Conservation (phyloP, 2,888 invertebrate genomes). For the Patella ulyssiponensis region DNA sequence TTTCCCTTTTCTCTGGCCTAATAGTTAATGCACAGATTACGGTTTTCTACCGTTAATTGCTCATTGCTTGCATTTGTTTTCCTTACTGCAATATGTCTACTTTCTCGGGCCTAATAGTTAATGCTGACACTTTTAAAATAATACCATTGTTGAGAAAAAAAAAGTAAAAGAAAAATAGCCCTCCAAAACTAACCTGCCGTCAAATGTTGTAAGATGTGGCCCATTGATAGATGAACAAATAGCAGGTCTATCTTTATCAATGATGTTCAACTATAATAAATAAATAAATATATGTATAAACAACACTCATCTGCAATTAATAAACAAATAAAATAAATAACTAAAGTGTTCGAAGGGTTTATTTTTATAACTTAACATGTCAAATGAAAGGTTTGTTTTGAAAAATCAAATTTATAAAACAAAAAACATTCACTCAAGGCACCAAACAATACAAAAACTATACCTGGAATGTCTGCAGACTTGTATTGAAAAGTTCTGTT, state of each 20-base stretch:
- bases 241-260: constrained; percentile 31
- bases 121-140: too few relatives aligned
- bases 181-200: constrained; percentile 27
- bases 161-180: too few relatives aligned
- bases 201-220: constrained; percentile 37
- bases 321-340: background rate
- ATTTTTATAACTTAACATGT: background rate
- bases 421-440: background rate
- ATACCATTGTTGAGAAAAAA: too few relatives aligned
- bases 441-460: too few relatives aligned
- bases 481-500: background rate
- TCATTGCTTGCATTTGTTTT: background rate
- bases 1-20: constrained; percentile 18
- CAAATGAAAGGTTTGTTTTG: background rate
- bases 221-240: constrained; percentile 35
- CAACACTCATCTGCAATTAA: background rate
- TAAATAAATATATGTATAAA: background rate
- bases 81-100: constrained; percentile 10
- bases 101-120: background rate
- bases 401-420: background rate
- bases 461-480: constrained; percentile 31
- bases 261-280: constrained; percentile 27
- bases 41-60: background rate
- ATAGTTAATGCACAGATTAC: too few relatives aligned
- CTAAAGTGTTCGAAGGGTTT: background rate